Conservation (phyloP, 1,140 invertebrate genomes). For the Lepidostoma basale region DNA sequence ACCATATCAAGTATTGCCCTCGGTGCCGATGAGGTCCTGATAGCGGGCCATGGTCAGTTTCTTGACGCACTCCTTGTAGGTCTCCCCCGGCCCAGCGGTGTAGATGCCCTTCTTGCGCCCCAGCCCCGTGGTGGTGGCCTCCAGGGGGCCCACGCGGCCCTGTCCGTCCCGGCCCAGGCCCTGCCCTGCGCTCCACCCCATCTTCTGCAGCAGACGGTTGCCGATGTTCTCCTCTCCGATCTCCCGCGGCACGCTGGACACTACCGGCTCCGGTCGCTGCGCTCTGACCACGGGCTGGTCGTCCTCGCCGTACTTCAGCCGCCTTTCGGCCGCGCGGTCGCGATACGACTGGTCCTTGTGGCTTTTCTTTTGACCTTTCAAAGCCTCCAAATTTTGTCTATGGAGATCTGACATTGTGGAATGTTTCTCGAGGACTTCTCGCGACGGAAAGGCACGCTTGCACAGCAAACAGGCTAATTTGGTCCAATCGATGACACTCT, state of each 20-base stretch:
- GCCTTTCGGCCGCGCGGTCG: conserved; percentile 93
- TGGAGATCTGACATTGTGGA: conserved; percentile 93
- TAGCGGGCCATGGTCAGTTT: conserved; percentile 88
- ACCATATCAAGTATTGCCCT: conserved; percentile 47
- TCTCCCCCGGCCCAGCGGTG: conserved; percentile 79
- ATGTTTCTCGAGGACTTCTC: conserved; percentile 89
- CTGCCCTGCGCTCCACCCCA: conserved; percentile 98
- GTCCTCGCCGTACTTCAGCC: conserved; percentile 92
- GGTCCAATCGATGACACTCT: conserved; percentile 78
- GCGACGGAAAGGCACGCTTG: conserved; percentile 91
- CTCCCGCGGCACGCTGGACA: conserved; percentile 54
- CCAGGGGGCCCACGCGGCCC: conserved; percentile 90
- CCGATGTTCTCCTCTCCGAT: conserved; percentile 90
- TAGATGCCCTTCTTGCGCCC: conserved; percentile 77
- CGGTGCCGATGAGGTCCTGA: conserved; percentile 72
- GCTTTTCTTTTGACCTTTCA: conserved; percentile 56
- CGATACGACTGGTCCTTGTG: conserved; percentile 63
- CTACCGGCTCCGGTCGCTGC: conserved; percentile 58
- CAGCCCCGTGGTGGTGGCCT: conserved; percentile 73
- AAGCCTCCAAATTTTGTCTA: conserved; percentile 86
- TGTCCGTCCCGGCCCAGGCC: conserved; percentile 92
- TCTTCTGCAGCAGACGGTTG: conserved; percentile 93
- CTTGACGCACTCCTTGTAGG: conserved; percentile 89
- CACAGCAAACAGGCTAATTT: conserved; percentile 95
- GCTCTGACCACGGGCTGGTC: conserved; percentile 68